A percentile compares a stretch with the other conserved stretches of the same genome.
These are phyloP conservation scores for Cotesia glomerata DNA, from an alignment of 1,140 invertebrate genomes.

Conservation along the genomic window DNA sequence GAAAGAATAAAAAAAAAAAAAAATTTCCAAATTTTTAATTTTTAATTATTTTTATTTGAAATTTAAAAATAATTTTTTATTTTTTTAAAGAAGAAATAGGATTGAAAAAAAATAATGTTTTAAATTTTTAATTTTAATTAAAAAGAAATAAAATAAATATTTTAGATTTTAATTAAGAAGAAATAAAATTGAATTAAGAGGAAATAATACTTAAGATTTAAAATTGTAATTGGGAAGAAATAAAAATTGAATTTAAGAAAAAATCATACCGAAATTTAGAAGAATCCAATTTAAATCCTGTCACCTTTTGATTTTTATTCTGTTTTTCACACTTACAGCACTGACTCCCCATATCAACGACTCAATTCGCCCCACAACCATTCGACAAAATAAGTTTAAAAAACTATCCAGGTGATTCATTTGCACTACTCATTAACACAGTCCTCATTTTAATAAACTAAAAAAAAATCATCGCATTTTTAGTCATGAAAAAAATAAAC, in stretches of 20 bases:
- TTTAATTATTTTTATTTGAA: too few relatives aligned
- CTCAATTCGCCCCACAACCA: neutral
- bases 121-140: too few relatives aligned
- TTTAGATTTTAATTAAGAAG: too few relatives aligned
- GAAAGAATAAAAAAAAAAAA: too few relatives aligned
- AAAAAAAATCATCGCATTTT: neutral
- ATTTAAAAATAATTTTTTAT: too few relatives aligned
- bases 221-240: neutral
- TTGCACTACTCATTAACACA: constrained; percentile 4
- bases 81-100: too few relatives aligned
- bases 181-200: too few relatives aligned
- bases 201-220: neutral
- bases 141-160: too few relatives aligned
- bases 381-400: neutral
- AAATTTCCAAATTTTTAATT: too few relatives aligned
- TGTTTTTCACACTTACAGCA: constrained; percentile 63
- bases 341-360: constrained; percentile 61
- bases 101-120: too few relatives aligned
- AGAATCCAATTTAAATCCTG: constrained; percentile 39
- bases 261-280: constrained; percentile 46
- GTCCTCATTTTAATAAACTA: neutral
- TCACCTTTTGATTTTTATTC: constrained; percentile 47
- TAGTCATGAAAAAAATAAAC: neutral
- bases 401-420: neutral
- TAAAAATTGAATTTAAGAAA: neutral